Evolutionary conservation across 2,113 vertebrate genomes (phyloP).

Genomic region (Callopanchax toddi): DNA sequence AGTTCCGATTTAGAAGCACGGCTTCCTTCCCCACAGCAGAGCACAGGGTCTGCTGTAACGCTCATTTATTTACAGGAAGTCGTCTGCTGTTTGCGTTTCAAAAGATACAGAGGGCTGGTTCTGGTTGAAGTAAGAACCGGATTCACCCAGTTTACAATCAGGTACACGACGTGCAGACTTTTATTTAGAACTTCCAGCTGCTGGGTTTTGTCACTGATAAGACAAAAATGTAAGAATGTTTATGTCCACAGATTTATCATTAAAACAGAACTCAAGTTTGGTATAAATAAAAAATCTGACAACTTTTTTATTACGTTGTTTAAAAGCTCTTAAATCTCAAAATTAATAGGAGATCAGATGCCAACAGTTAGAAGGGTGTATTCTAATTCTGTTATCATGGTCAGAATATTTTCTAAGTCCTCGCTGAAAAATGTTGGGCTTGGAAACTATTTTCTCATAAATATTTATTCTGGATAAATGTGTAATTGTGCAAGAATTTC

Average conservation of each 20-base stretch:
- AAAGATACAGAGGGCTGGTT: neutral
- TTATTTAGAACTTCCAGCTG: neutral
- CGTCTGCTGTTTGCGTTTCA: conserved; percentile 15
- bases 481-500: too few relatives aligned
- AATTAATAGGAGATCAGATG: too few relatives aligned
- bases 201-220: conserved; percentile 1
- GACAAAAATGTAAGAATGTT: neutral
- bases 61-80: conserved; percentile 27
- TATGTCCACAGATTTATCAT: neutral
- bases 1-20: conserved; percentile 12
- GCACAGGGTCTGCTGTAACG: neutral
- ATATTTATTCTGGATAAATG: too few relatives aligned
- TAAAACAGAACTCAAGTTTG: neutral
- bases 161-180: neutral
- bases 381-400: too few relatives aligned
- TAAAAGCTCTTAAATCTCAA: neutral
- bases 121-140: conserved; percentile 20
- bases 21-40: conserved; percentile 26
- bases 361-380: too few relatives aligned
- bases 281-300: neutral
- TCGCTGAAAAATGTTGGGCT: too few relatives aligned
- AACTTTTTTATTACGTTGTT: neutral
- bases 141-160: conserved; percentile 3
- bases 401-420: too few relatives aligned
- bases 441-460: too few relatives aligned